Conservation (phyloP, 2,113 vertebrate genomes). For the Melanocharis versteri region DNA sequence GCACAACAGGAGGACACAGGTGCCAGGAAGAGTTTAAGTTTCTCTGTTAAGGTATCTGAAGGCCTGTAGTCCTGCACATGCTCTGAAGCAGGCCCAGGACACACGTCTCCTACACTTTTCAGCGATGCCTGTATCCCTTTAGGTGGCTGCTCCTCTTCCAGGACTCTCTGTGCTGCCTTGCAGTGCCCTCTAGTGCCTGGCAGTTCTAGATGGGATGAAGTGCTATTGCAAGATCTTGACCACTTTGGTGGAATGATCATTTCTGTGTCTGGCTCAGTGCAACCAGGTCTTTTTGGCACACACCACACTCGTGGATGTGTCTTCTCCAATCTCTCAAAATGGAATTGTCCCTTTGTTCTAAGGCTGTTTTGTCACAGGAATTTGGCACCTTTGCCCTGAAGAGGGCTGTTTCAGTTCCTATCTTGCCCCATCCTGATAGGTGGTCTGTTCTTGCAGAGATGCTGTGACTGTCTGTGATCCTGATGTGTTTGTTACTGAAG, state of each 20-base stretch:
- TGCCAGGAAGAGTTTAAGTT: background rate
- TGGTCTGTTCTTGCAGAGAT: constrained; percentile 75
- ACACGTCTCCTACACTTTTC: background rate
- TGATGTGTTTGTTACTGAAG: constrained; percentile 82
- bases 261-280: background rate
- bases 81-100: background rate
- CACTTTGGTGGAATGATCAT: background rate
- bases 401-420: background rate
- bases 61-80: background rate
- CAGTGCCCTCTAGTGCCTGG: constrained; percentile 12
- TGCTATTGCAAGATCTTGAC: background rate
- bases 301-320: rapidly evolving
- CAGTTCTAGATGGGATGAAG: background rate
- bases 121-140: background rate
- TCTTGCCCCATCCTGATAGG: background rate
- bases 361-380: background rate
- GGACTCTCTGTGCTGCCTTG: background rate
- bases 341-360: background rate
- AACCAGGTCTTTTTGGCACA: background rate
- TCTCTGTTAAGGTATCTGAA: background rate
- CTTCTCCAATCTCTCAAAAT: background rate
- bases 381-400: background rate
- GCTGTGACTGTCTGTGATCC: constrained; percentile 75
- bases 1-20: background rate
- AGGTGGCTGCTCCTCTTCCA: background rate